Evolutionary conservation across 2,797 vertebrate species (phyloP).

Genomic region (Petrocephalus schoutedeni): DNA sequence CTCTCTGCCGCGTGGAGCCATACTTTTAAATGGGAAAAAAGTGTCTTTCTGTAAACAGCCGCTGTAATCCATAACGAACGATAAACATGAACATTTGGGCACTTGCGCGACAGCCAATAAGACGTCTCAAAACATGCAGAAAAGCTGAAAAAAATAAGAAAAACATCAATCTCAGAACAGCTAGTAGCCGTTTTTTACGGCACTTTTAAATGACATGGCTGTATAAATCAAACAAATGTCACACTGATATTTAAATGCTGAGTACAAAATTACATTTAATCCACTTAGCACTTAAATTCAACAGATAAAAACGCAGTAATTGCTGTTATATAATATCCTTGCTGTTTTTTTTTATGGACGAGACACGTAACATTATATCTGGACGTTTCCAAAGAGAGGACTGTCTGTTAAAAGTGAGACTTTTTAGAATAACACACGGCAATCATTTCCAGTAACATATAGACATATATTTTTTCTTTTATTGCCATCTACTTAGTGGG

Average conservation of each 20-base stretch:
- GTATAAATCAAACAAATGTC: constrained; percentile 29
- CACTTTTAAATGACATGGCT: constrained; percentile 42
- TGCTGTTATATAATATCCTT: constrained; percentile 37
- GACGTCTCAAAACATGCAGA: background rate
- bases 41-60: background rate
- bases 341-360: background rate
- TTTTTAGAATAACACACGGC: background rate
- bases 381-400: background rate
- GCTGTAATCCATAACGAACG: background rate
- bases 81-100: background rate
- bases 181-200: background rate
- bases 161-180: background rate
- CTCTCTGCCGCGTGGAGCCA: background rate
- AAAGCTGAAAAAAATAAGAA: background rate
- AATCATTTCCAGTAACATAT: constrained; percentile 7
- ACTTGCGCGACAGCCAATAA: background rate
- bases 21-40: background rate
- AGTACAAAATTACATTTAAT: constrained; percentile 34
- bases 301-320: constrained; percentile 30
- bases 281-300: constrained; percentile 31
- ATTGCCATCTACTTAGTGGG: background rate
- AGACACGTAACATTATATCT: background rate
- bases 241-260: constrained; percentile 38
- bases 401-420: background rate
- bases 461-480: background rate